A percentile compares a stretch with the other conserved stretches of the same genome.
These are phyloP conservation scores for Lepidurus apus DNA, from an alignment of 1,140 invertebrate genomes.

Conservation along the genomic window DNA sequence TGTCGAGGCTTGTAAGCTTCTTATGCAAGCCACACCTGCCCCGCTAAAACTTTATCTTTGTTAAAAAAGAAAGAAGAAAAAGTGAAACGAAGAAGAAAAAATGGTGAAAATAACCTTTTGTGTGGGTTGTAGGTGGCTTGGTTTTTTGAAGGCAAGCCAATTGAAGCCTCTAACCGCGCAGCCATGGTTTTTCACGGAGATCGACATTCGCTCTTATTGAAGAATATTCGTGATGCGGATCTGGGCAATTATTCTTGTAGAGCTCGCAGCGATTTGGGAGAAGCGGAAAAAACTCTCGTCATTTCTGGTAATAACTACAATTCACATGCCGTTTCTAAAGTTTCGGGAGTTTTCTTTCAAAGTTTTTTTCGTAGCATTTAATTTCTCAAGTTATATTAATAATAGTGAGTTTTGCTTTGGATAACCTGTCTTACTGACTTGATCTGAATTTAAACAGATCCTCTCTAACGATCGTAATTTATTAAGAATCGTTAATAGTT, in stretches of 20 bases:
- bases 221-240: constrained; percentile 26
- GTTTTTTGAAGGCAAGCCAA: constrained; percentile 19
- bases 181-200: constrained; percentile 18
- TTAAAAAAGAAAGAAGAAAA: neutral
- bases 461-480: too few relatives aligned
- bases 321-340: too few relatives aligned
- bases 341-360: neutral
- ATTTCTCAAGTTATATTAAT: too few relatives aligned
- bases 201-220: constrained; percentile 23
- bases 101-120: neutral
- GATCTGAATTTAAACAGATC: too few relatives aligned
- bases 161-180: constrained; percentile 24
- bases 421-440: too few relatives aligned
- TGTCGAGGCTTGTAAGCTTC: neutral
- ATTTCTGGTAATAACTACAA: constrained; percentile 26
- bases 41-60: neutral
- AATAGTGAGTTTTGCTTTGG: too few relatives aligned
- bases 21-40: constrained; percentile 10
- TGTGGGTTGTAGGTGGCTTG: constrained; percentile 1
- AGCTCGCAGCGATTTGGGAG: constrained; percentile 23
- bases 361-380: neutral
- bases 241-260: constrained; percentile 25
- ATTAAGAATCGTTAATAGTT: too few relatives aligned
- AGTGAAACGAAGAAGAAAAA: neutral
- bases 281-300: constrained; percentile 23